Evolutionary conservation across 2,797 vertebrate species (phyloP).

Genomic region (Sparus aurata): DNA sequence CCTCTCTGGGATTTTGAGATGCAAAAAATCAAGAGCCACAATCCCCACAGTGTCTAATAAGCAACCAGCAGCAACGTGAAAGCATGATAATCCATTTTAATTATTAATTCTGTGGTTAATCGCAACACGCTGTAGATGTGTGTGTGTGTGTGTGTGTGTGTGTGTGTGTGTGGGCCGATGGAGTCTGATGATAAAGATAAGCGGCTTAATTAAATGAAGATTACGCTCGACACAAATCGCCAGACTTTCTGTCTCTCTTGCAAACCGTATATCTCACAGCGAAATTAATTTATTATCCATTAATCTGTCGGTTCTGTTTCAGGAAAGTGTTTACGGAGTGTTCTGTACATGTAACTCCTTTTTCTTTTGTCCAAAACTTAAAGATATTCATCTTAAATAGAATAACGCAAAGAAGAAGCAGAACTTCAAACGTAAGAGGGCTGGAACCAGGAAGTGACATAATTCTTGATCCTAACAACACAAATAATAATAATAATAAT

Average conservation of each 20-base stretch:
- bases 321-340: no score
- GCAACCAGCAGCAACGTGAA: background rate
- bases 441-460: no score
- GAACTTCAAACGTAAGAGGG: no score
- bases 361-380: background rate
- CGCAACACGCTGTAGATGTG: background rate
- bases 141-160: no score
- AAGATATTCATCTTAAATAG: background rate
- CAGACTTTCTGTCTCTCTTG: no score
- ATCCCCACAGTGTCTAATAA: background rate
- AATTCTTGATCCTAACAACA: no score
- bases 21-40: background rate
- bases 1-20: background rate
- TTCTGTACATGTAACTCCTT: no score
- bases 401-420: no score
- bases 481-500: no score
- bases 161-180: background rate
- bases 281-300: no score
- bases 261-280: no score
- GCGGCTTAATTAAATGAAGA: background rate
- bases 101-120: background rate
- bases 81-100: background rate
- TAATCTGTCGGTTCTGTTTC: no score
- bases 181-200: background rate
- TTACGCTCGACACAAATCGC: background rate